Evolutionary conservation across 2,888 invertebrate genomes (phyloP).

Genomic region (Desoria tigrina): DNA sequence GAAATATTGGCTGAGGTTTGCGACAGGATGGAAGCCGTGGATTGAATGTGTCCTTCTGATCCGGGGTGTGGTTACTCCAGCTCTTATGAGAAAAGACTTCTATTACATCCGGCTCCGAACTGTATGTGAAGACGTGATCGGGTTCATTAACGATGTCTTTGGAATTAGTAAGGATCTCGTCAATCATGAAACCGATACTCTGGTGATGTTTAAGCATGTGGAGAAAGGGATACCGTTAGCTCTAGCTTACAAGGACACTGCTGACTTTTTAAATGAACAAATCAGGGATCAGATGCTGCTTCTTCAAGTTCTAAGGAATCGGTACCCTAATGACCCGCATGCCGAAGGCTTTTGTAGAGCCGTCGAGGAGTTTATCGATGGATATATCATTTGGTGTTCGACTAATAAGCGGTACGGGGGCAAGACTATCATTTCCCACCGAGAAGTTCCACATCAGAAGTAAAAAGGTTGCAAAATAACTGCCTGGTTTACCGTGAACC

Average conservation of each 20-base stretch:
- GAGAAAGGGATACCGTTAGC: not conserved
- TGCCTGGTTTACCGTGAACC: too few relatives aligned
- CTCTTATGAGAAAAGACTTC: not conserved
- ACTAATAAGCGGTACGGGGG: not conserved
- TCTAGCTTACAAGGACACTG: not conserved
- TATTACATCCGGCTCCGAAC: not conserved
- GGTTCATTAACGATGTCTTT: slow-evolving; percentile 1
- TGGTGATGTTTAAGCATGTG: slow-evolving; percentile 1
- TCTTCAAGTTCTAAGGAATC: not conserved
- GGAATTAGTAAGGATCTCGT: not conserved
- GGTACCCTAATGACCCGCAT: not conserved
- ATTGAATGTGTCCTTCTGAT: not conserved
- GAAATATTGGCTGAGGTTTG: not conserved
- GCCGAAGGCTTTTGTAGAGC: not conserved
- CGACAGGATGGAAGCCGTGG: not conserved
- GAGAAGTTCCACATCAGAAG: too few relatives aligned
- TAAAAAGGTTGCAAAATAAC: too few relatives aligned
- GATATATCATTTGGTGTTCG: slow-evolving; percentile 4
- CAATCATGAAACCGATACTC: not conserved
- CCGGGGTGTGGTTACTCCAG: not conserved
- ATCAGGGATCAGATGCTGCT: not conserved
- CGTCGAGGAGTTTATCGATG: not conserved
- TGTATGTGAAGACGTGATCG: not conserved
- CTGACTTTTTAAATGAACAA: not conserved
- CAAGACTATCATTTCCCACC: not conserved